Percentiles rank a stretch among this genome's conserved stretches.
These are phyloP conservation scores for Corythornis cristatus DNA, from an alignment of 2,113 vertebrate genomes.

Conservation along the genomic window DNA sequence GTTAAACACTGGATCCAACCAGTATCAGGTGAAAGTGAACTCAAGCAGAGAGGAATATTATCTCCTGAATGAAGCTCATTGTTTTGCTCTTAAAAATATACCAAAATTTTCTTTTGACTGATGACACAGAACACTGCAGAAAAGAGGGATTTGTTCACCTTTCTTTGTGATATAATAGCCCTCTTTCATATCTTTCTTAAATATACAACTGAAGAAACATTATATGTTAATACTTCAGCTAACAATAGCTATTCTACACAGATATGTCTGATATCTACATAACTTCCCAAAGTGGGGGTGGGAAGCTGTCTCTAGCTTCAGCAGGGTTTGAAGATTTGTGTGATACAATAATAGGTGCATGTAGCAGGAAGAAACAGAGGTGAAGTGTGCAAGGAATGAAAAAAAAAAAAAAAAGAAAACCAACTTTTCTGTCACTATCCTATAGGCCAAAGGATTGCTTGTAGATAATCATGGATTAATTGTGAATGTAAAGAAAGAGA, in stretches of 20 bases:
- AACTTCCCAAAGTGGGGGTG: neutral
- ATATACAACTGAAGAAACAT: conserved; percentile 35
- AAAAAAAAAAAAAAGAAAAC: neutral
- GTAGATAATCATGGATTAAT: conserved; percentile 79
- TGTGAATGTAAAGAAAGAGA: conserved; percentile 78
- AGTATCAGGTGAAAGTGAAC: neutral
- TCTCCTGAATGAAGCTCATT: conserved; percentile 15
- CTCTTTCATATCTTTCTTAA: conserved; percentile 42
- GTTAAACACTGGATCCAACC: neutral
- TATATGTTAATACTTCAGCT: conserved; percentile 60
- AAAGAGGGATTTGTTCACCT: neutral
- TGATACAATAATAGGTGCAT: conserved; percentile 41
- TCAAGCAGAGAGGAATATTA: neutral
- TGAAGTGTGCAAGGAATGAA: conserved; percentile 16
- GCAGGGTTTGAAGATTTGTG: conserved; percentile 27
- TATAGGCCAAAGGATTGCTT: conserved; percentile 62
- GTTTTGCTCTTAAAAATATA: conserved; percentile 27
- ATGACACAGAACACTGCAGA: neutral
- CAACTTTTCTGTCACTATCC: conserved; percentile 40
- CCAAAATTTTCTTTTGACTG: conserved; percentile 5
- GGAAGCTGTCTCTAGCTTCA: conserved; percentile 33
- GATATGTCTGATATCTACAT: neutral
- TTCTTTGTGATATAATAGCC: neutral
- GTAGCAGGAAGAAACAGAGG: conserved; percentile 27
- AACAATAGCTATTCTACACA: conserved; percentile 40